These are phyloP conservation scores for Cataglyphis altisquamis DNA, from an alignment of 2,888 invertebrate species.

Conservation along the genomic window DNA sequence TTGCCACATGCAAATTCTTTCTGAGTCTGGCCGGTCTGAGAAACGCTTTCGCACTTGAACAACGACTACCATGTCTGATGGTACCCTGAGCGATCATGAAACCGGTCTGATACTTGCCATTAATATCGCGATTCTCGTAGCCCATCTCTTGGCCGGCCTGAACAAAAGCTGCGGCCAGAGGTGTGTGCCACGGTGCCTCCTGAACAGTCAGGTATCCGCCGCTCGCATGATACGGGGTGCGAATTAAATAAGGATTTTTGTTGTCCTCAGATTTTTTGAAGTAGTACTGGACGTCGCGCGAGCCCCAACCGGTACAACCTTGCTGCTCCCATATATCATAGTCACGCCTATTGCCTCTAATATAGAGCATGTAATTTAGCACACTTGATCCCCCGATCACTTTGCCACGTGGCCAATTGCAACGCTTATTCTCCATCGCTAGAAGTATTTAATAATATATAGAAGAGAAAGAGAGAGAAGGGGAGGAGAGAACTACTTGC, in stretches of 20 bases:
- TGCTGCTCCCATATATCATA: slow-evolving; percentile 96
- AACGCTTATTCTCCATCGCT: slow-evolving; percentile 94
- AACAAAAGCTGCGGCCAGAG: slow-evolving; percentile 93
- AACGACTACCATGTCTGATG: slow-evolving; percentile 92
- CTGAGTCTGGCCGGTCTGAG: slow-evolving; percentile 93
- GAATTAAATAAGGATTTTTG: slow-evolving; percentile 93
- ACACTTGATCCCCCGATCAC: slow-evolving; percentile 96
- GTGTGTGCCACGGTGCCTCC: slow-evolving; percentile 95
- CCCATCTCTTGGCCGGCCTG: slow-evolving; percentile 94
- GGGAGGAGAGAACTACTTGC: neutral
- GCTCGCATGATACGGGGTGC: slow-evolving; percentile 92
- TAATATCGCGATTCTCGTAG: slow-evolving; percentile 94
- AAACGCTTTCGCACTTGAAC: slow-evolving; percentile 96
- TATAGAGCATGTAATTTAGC: slow-evolving; percentile 96
- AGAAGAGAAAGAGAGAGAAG: neutral
- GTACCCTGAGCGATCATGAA: slow-evolving; percentile 96
- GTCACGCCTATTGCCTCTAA: slow-evolving; percentile 95
- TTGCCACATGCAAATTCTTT: slow-evolving; percentile 94
- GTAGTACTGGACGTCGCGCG: slow-evolving; percentile 92
- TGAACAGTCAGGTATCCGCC: slow-evolving; percentile 94
- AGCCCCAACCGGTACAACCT: slow-evolving; percentile 96
- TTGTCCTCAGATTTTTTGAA: slow-evolving; percentile 98
- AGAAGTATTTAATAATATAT: slow-evolving; percentile 31
- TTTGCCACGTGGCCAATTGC: slow-evolving; percentile 97
- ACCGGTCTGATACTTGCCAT: slow-evolving; percentile 94